Conservation (phyloP, 53 echinoderm and acorn worm species). For the Echinarachnius parma region DNA sequence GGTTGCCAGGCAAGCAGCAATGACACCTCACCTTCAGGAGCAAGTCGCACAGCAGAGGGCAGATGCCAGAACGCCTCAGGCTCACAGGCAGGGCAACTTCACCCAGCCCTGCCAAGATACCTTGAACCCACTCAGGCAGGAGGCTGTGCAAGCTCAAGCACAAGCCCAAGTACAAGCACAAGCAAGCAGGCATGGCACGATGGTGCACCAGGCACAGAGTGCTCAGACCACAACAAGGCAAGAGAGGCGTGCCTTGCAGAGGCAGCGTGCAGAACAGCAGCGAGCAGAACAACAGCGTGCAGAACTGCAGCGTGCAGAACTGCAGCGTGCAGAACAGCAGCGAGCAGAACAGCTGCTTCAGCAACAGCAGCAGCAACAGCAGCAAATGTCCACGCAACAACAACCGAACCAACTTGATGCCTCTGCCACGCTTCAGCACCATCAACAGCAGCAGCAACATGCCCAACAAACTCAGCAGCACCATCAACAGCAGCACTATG, state of each 20-base stretch:
- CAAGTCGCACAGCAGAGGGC: constrained; percentile 17
- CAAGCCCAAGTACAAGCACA: too few relatives aligned
- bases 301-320: constrained; percentile 1
- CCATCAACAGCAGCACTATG: constrained; percentile 49
- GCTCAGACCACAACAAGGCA: constrained; percentile 13
- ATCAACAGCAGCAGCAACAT: constrained; percentile 40
- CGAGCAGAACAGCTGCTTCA: constrained; percentile 27
- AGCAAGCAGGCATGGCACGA: constrained; percentile 12
- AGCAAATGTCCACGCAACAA: constrained; percentile 20
- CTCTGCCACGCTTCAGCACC: neutral
- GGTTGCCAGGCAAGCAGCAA: constrained; percentile 18
- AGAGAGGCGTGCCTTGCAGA: constrained; percentile 23
- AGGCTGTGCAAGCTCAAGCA: too few relatives aligned
- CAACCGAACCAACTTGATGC: constrained; percentile 1
- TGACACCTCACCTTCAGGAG: constrained; percentile 29
- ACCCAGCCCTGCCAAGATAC: constrained; percentile 10
- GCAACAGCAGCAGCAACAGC: constrained; percentile 46
- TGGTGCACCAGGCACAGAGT: constrained; percentile 11
- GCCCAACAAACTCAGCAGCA: constrained; percentile 13
- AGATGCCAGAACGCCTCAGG: constrained; percentile 21
- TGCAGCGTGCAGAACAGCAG: constrained; percentile 23
- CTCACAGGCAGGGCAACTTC: constrained; percentile 24
- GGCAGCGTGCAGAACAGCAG: constrained; percentile 15
- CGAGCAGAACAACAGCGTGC: constrained; percentile 8
- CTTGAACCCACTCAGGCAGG: constrained; percentile 18